Evolutionary conservation across 2,888 invertebrate species (phyloP), one percentile per base, ranked within the genome.

Genomic region (Aspidiotus rigidus): DNA sequence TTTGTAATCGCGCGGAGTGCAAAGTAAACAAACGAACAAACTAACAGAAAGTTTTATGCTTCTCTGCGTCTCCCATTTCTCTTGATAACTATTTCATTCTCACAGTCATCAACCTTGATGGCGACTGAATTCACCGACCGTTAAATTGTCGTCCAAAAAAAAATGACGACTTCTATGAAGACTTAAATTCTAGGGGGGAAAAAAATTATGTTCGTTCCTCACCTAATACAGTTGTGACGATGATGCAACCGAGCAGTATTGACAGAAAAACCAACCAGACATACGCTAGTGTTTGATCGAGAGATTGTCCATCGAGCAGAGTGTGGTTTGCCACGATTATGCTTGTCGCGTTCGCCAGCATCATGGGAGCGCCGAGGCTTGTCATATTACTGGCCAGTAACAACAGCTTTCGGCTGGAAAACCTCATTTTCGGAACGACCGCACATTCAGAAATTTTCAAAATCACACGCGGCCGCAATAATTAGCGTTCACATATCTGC

Each of bases 171-270:
- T 28, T 28, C 28, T 28, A 28, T 28, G 28, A 5, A 28, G 28
- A 28, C 28, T 28, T 28, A 28, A 28, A 28, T 28, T 28, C 28
- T 28, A 28, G 28, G 28, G 28, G 5, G 5, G 5, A 28, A 28
- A 28, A 28, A 28, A 28, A 28, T 1, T 1, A 28, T 28, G 28
- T 28, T 5, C 28, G 28, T 28, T 28, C 77, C 79, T 81, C 77
- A 85, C 85, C 84, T 75, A 85, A 82, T 74, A 85, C 83, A 73
- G 85, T 85, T 70, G 84, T 83, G 73, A 85, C 77, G 73, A 85
- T 84, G 72, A 85, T 82, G 74, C 84, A 78, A 72, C 84, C 85
- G 72, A 85, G 79, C 53, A 83, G 44, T 13, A 49, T 57, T 8
- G 66, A 66, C 10, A 66, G 66, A 28, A 66, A 66, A 11, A 66